Conservation (phyloP, 2,888 invertebrate species). For the Campoplex nolae region DNA sequence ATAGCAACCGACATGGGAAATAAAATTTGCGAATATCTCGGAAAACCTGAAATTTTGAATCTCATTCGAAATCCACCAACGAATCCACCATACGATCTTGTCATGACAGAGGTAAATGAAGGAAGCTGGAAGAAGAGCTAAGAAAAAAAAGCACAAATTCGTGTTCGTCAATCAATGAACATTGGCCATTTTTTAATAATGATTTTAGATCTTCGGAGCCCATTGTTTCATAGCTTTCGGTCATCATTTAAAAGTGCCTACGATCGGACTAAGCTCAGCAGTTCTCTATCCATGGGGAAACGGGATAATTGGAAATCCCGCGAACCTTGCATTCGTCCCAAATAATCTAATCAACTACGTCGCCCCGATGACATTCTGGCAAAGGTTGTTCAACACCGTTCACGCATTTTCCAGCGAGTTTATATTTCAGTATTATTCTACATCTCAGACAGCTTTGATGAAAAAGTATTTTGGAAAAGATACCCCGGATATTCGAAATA, state of each 20-base stretch:
- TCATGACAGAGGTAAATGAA: constrained; percentile 71
- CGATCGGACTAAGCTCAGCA: constrained; percentile 75
- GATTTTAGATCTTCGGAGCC: constrained; percentile 76
- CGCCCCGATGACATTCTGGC: constrained; percentile 74
- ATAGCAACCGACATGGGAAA: constrained; percentile 68
- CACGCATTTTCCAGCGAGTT: constrained; percentile 62
- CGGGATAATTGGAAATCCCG: constrained; percentile 76
- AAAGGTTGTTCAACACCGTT: constrained; percentile 75
- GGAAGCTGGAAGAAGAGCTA: background rate
- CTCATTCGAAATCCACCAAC: constrained; percentile 73
- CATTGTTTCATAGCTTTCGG: constrained; percentile 78
- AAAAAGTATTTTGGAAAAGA: constrained; percentile 73
- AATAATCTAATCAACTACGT: constrained; percentile 70
- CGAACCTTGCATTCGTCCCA: constrained; percentile 75
- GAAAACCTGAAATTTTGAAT: constrained; percentile 68
- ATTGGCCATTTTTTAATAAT: background rate
- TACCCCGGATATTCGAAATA: constrained; percentile 81
- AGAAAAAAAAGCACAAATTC: background rate
- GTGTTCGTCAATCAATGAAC: too few species aligned
- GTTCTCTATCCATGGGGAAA: constrained; percentile 77
- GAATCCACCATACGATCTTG: constrained; percentile 74
- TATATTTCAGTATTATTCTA: constrained; percentile 71
- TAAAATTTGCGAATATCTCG: constrained; percentile 71
- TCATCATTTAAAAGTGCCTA: constrained; percentile 75
- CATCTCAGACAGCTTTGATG: constrained; percentile 70